These are phyloP conservation scores for Paragorgia papillata DNA, from an alignment of 92 coral and sea anemone species.

Conservation along the genomic window DNA sequence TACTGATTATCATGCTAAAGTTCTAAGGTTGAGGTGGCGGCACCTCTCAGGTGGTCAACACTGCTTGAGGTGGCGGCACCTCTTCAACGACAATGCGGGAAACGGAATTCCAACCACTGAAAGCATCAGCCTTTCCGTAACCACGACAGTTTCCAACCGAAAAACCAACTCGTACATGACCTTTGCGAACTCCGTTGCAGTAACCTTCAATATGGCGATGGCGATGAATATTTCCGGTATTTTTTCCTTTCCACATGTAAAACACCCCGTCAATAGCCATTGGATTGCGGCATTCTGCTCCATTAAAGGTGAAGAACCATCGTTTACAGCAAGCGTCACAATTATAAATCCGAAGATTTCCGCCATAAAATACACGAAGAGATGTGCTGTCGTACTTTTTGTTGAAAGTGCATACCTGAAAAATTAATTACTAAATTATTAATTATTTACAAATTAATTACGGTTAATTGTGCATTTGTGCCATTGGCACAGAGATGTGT, in stretches of 20 bases:
- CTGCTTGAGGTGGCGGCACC: constrained; percentile 36
- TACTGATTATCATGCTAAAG: too few relatives aligned
- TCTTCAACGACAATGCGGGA: constrained; percentile 43
- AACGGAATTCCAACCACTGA: constrained; percentile 19
- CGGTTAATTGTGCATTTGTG: too few relatives aligned
- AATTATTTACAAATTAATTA: too few relatives aligned
- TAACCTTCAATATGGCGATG: constrained; percentile 40
- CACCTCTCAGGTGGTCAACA: too few relatives aligned
- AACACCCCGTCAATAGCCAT: constrained; percentile 33
- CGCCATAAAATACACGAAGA: constrained; percentile 27
- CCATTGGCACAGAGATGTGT: too few relatives aligned
- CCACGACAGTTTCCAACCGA: constrained; percentile 16
- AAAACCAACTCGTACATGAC: constrained; percentile 18
- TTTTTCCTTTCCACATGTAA: background rate
- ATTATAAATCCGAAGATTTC: constrained; percentile 10
- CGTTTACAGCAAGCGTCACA: constrained; percentile 30
- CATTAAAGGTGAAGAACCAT: constrained; percentile 23
- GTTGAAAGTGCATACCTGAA: constrained; percentile 6
- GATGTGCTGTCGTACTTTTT: constrained; percentile 29
- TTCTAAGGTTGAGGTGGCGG: too few relatives aligned
- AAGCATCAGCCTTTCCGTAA: constrained; percentile 5
- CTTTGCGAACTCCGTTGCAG: constrained; percentile 13
- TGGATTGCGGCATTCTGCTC: constrained; percentile 27
- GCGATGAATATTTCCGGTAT: constrained; percentile 9
- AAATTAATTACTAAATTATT: too few relatives aligned